Evolutionary conservation across 2,113 vertebrate genomes (phyloP).

Genomic region (Gila orcuttii): DNA sequence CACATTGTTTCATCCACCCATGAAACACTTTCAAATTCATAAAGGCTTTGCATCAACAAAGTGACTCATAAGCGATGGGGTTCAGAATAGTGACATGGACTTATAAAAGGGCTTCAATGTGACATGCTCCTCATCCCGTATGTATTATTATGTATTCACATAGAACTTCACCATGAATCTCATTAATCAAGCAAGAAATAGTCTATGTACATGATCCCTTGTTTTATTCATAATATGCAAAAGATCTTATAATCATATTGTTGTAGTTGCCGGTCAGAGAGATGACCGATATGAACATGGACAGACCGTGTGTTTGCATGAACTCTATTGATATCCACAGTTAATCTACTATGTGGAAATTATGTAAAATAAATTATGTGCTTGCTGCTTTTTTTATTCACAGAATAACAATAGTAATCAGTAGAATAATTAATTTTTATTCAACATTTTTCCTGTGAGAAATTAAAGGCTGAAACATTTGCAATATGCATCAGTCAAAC

Average conservation of each 20-base stretch:
- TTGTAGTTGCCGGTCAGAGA: not conserved
- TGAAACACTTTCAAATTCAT: not conserved
- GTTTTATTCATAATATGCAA: constrained; percentile 8
- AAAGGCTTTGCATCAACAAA: not conserved
- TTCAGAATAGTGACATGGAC: not conserved
- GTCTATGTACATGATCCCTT: not conserved
- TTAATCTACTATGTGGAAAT: not conserved
- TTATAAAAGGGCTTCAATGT: not conserved
- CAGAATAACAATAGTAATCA: not conserved
- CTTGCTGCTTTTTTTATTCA: not conserved
- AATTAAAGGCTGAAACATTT: not conserved
- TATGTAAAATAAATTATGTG: not conserved
- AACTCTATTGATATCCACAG: not conserved
- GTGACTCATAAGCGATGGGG: not conserved
- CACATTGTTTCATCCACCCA: too few relatives aligned
- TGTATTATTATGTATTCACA: constrained; percentile 8
- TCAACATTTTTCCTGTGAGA: not conserved
- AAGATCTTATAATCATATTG: not conserved
- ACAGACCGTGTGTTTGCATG: not conserved
- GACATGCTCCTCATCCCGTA: not conserved
- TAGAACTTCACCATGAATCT: not conserved
- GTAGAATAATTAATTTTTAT: not conserved
- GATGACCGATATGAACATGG: not conserved
- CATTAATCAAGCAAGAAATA: not conserved
- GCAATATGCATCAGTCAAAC: not conserved